Evolutionary conservation across 2,797 vertebrate species (phyloP).

Genomic region (Parambassis ranga): DNA sequence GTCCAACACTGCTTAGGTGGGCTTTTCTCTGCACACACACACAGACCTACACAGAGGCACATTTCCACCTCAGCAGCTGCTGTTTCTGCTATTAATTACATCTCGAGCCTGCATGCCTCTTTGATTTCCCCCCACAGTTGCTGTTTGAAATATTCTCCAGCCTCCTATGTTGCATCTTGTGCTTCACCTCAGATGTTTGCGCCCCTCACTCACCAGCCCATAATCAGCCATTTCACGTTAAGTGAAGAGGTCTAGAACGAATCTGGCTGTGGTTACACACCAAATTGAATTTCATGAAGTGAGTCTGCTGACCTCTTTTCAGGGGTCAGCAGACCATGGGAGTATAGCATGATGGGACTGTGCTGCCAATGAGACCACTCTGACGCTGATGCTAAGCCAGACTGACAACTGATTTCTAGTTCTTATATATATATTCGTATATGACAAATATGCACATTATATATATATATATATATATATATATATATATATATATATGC

Average conservation of each 20-base stretch:
- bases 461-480: too few species aligned
- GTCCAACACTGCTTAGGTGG: conserved; percentile 2
- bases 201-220: not conserved
- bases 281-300: not conserved
- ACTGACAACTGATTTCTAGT: too few species aligned
- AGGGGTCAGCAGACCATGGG: not conserved
- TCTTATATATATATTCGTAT: too few species aligned
- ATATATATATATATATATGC: too few species aligned
- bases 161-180: not conserved
- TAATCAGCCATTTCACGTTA: not conserved
- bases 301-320: not conserved
- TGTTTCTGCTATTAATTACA: not conserved
- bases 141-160: not conserved
- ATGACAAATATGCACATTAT: too few species aligned
- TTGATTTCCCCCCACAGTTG: not conserved
- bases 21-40: not conserved
- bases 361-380: not conserved
- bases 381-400: too few species aligned
- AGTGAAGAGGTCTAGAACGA: not conserved
- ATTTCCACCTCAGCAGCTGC: too few species aligned
- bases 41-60: too few species aligned
- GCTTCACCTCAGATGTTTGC: not conserved
- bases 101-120: not conserved
- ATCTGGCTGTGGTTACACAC: not conserved
- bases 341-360: not conserved